Percentiles rank a stretch among this genome's conserved stretches.
Conservation (phyloP, 1,140 invertebrate species). For the Heliconius nattereri region DNA sequence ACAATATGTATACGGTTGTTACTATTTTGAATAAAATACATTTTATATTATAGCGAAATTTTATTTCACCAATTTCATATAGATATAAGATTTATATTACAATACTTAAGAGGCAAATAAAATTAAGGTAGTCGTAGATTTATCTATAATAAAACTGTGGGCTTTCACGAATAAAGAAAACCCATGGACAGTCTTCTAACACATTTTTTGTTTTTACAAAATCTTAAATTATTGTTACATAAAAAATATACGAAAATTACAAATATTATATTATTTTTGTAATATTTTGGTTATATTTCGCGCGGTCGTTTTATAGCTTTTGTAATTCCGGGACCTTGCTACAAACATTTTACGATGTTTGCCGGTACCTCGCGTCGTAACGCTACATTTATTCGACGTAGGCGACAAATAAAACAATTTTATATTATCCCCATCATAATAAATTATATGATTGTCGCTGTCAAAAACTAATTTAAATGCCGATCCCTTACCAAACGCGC, state of each 20-base stretch:
- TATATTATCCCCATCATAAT: slow-evolving; percentile 53
- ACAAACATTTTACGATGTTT: slow-evolving; percentile 47
- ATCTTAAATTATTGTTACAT: background rate
- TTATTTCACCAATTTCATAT: background rate
- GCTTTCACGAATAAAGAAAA: background rate
- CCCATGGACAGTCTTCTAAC: background rate
- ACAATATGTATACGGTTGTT: background rate
- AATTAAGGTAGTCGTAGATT: too few species aligned
- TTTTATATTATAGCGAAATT: background rate
- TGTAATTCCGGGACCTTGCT: slow-evolving; percentile 22
- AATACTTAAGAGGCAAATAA: background rate
- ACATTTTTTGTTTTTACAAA: background rate
- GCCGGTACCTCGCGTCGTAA: slow-evolving; percentile 47
- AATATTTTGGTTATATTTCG: slow-evolving; percentile 20
- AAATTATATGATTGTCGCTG: slow-evolving; percentile 60
- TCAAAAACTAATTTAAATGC: slow-evolving; percentile 62
- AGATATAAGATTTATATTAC: too few species aligned
- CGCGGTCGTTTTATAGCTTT: slow-evolving; percentile 20
- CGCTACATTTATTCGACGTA: slow-evolving; percentile 54
- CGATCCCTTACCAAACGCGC: slow-evolving; percentile 52
- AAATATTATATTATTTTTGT: slow-evolving; percentile 23
- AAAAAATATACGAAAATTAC: slow-evolving; percentile 2
- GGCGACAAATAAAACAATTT: slow-evolving; percentile 61
- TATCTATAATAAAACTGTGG: too few species aligned
- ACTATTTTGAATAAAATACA: slow-evolving; percentile 15